These are phyloP conservation scores for Drosophila suzukii DNA, from an alignment of 1,140 invertebrate genomes.

Conservation along the genomic window DNA sequence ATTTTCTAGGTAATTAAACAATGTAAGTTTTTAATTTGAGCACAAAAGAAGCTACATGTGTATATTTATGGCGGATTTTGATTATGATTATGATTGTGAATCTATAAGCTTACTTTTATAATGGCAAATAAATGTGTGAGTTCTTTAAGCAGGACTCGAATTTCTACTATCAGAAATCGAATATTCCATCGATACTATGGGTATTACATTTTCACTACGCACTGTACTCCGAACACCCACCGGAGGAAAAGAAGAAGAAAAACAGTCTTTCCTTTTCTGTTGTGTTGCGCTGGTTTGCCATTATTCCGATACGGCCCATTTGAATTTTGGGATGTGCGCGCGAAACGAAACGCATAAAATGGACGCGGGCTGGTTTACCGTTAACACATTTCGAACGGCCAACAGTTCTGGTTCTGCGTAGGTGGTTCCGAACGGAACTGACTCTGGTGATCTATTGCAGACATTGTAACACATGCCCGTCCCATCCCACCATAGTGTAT, in stretches of 20 bases:
- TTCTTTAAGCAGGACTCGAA: not conserved
- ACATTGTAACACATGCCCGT: conserved; percentile 7
- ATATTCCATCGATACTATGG: not conserved
- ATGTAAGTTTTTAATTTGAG: too few relatives aligned
- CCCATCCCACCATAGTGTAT: not conserved
- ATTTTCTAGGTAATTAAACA: too few relatives aligned
- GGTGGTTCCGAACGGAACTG: conserved; percentile 33
- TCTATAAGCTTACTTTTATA: not conserved
- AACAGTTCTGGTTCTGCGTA: conserved; percentile 27
- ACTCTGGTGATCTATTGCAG: conserved; percentile 6
- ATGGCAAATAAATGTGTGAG: too few relatives aligned
- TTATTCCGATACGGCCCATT: conserved; percentile 74
- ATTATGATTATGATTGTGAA: too few relatives aligned
- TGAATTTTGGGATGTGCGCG: conserved; percentile 65
- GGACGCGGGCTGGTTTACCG: conserved; percentile 61
- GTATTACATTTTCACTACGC: conserved; percentile 16
- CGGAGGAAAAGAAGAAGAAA: conserved; percentile 34
- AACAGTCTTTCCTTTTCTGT: conserved; percentile 5
- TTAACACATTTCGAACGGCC: conserved; percentile 36
- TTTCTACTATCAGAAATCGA: not conserved
- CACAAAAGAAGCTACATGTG: too few relatives aligned
- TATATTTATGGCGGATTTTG: too few relatives aligned
- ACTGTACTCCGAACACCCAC: conserved; percentile 17
- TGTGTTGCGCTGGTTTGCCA: conserved; percentile 49
- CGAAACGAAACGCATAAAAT: conserved; percentile 67